Evolutionary conservation across 2,888 invertebrate genomes (phyloP), one percentile per base, ranked within the genome.

Genomic region (Tanytarsus gracilentus): DNA sequence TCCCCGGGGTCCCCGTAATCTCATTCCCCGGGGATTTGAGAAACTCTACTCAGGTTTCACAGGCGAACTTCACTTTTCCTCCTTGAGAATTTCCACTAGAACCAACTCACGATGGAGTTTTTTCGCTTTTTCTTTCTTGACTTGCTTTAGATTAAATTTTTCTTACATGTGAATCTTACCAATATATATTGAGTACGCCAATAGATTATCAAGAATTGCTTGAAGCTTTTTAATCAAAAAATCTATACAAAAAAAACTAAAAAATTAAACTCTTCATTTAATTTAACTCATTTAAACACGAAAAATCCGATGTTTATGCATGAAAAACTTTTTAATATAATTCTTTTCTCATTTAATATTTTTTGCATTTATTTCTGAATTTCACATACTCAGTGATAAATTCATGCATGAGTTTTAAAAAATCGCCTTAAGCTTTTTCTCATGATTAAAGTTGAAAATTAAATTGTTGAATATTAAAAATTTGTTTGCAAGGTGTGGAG

Each of bases 361-460:
- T 44, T 40, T 40, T 21, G n/a, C n/a, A n/a, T 44, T 40, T 18
- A 11, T 7, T 44, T 18, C 21, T 44, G 23, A n/a, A n/a, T n/a
- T n/a, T n/a, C n/a, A n/a, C n/a, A n/a, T n/a, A n/a, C 44, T 44
- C 44, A 23, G 44, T 44, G 21, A 56, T 56, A 36, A 56, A 56
- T 56, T 26, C 39, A 56, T 56, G 55, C 55, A 56, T 39, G 55
- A 56, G 55, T 56, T 56, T 39, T 56, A 16, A 53, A 25, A n/a
- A n/a, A n/a, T n/a, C 26, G 55, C 55, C 18, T 16, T 18, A 8
- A 40, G 55, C 55, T 16, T 11, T 56, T 56, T 56, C 55, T 56
- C 55, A 56, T 56, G 55, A 56, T 56, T 56, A 56, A 56, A 56
- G 39, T 56, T 56, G 36, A 27, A 56, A 56, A n/a, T n/a, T n/a